phyloP scores from a whole-genome alignment of 2,113 vertebrate species.

The Psilopsiagon aurifrons region DNA sequence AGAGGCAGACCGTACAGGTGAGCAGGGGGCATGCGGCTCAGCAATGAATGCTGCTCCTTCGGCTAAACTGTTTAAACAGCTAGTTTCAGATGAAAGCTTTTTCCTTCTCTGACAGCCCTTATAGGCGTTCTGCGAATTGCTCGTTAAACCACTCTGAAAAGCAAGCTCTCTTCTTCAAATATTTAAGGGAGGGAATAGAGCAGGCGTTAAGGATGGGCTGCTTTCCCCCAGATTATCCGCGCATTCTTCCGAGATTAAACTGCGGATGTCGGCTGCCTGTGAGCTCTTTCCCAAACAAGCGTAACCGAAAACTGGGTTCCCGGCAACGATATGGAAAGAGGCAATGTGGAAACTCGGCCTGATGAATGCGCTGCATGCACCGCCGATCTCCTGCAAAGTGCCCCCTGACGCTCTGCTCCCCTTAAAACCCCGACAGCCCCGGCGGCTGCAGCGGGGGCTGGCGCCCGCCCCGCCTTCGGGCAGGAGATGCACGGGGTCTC shows the following conservation, averaged over 20 bases:
- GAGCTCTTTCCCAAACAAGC: not conserved
- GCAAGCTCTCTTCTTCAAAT: not conserved
- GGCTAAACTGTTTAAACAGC: accelerated
- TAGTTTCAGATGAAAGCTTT: not conserved
- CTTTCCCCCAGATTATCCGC: not conserved
- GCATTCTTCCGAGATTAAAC: not conserved
- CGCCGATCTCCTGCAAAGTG: not conserved
- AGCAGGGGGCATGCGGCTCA: accelerated
- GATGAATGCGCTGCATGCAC: not conserved
- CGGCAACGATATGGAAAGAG: not conserved
- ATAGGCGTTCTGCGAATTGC: not conserved
- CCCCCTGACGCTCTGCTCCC: not conserved
- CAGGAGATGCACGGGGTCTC: not conserved
- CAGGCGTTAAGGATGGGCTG: not conserved
- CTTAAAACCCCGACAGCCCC: too few relatives aligned
- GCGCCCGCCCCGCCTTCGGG: not conserved
- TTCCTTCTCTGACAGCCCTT: not conserved
- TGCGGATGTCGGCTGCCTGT: not conserved
- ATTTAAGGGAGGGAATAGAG: not conserved
- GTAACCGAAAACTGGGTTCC: not conserved
- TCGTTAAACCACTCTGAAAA: not conserved
- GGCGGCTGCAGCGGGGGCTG: not conserved
- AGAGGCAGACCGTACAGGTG: accelerated
- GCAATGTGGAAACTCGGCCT: accelerated
- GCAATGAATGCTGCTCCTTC: not conserved